Evolutionary conservation across 2,797 vertebrate genomes (phyloP), one percentile per base, ranked within the genome.

Genomic region (Intellagama lesueurii): DNA sequence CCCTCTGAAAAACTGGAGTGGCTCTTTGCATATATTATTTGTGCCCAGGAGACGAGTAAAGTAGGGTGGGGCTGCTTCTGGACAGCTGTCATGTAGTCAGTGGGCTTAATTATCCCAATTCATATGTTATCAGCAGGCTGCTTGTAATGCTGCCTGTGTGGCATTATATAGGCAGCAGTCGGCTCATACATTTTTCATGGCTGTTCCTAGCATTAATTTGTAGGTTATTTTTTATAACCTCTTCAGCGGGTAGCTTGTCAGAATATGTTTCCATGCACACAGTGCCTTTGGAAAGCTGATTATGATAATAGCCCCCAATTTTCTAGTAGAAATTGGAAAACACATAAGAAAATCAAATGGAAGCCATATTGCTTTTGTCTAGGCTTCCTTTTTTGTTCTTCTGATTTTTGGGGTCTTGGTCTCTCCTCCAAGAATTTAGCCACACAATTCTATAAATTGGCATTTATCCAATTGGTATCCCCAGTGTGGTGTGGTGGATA

Each of bases 131-230:
- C 75, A 26, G 0, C 1, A 84, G 89, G 17, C 91, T 0, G 4
- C 85, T 44, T 82, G 80, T 90, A 81, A 32, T 85, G 83, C 92
- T 76, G 3, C 70, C 88, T 91, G 70, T 89, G 72, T 87, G n/a
- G 77, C 3, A 0, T n/a, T 35, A 82, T 24, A 87, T 78, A n/a
- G 79, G 89, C 92, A 78, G 12, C 28, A 12, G 47, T 44, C 91
- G 90, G 85, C 93, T 92, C 91, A 82, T 93, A 47, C 89, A 91
- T 91, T 93, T 90, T 94, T 92, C 91, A 93, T 82, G 16, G 86
- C 83, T 1, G 8, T 84, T 91, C 49, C 76, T 88, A 84, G 86
- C 0, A 0, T 76, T 88, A 52, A 70, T 89, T 87, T 77, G 7
- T 83, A 75, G 66, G 85, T 88, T 30, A n/a, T 81, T 88, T 72